Conservation (phyloP, 92 coral and sea anemone species). For the Isaurus tuberculatus region DNA sequence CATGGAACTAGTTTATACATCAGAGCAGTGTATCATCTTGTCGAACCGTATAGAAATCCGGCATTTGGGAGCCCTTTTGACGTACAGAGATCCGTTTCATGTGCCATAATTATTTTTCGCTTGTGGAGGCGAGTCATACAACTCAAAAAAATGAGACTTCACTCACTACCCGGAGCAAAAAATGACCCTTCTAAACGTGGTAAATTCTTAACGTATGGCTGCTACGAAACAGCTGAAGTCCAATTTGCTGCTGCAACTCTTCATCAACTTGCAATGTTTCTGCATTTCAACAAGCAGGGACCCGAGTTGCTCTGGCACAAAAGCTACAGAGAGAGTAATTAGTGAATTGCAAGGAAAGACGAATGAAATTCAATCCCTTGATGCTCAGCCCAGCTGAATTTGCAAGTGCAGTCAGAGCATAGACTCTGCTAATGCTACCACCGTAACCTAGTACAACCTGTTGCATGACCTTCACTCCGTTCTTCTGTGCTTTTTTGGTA, state of each 20-base stretch:
- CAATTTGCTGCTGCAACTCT: constrained; percentile 58
- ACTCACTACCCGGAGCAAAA: no score
- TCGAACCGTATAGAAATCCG: constrained; percentile 46
- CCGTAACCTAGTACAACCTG: no score
- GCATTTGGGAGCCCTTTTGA: constrained; percentile 48
- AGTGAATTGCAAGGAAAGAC: constrained; percentile 64
- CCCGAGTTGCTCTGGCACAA: constrained; percentile 52
- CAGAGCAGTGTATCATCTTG: constrained; percentile 44
- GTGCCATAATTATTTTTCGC: constrained; percentile 51
- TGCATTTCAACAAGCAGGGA: constrained; percentile 48
- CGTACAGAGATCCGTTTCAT: constrained; percentile 58
- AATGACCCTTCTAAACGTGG: constrained; percentile 46
- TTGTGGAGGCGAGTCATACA: constrained; percentile 39
- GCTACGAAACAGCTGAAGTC: constrained; percentile 54
- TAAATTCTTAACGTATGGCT: constrained; percentile 37
- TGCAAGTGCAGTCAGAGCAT: no score
- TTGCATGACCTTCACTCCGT: no score
- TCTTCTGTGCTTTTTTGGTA: no score
- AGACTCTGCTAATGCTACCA: no score
- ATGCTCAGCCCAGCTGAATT: constrained; percentile 63
- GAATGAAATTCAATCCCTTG: constrained; percentile 56
- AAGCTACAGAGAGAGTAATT: constrained; percentile 51
- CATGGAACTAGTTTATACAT: no score
- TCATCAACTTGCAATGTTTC: no score
- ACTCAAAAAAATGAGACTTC: constrained; percentile 36